Evolutionary conservation across 2,888 invertebrate species (phyloP).

Genomic region (Alloplasta piceator): DNA sequence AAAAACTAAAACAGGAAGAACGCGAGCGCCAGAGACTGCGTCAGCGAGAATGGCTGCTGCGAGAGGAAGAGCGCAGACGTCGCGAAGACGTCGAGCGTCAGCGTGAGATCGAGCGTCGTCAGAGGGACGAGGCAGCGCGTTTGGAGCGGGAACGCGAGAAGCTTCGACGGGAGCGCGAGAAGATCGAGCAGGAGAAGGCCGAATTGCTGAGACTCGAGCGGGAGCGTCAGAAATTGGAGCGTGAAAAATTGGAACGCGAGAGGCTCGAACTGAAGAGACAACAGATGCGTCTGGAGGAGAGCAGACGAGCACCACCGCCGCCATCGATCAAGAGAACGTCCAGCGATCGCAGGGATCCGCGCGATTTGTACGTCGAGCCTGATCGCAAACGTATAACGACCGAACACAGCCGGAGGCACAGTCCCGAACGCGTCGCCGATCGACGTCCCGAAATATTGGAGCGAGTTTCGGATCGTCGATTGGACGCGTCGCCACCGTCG

Average conservation of each 20-base stretch:
- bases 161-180: conserved; percentile 92
- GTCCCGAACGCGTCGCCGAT: conserved; percentile 78
- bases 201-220: conserved; percentile 93
- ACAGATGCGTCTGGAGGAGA: conserved; percentile 85
- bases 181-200: conserved; percentile 94
- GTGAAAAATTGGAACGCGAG: conserved; percentile 91
- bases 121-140: conserved; percentile 93
- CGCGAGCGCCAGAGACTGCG: conserved; percentile 90
- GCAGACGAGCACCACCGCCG: conserved; percentile 76
- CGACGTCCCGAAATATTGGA: conserved; percentile 79
- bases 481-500: conserved; percentile 77
- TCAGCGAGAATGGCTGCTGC: conserved; percentile 90
- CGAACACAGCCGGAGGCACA: conserved; percentile 79
- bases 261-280: conserved; percentile 93
- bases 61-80: conserved; percentile 92
- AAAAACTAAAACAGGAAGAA: conserved; percentile 85
- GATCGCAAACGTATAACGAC: conserved; percentile 80
- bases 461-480: conserved; percentile 79
- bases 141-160: conserved; percentile 92
- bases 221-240: conserved; percentile 90
- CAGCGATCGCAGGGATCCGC: conserved; percentile 79
- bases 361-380: conserved; percentile 79
- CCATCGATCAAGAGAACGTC: conserved; percentile 79
- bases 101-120: conserved; percentile 91
- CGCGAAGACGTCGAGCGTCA: conserved; percentile 91